Base-by-base conservation (phyloP, 2,888 invertebrate genomes). In the Tyria jacobaeae region DNA sequence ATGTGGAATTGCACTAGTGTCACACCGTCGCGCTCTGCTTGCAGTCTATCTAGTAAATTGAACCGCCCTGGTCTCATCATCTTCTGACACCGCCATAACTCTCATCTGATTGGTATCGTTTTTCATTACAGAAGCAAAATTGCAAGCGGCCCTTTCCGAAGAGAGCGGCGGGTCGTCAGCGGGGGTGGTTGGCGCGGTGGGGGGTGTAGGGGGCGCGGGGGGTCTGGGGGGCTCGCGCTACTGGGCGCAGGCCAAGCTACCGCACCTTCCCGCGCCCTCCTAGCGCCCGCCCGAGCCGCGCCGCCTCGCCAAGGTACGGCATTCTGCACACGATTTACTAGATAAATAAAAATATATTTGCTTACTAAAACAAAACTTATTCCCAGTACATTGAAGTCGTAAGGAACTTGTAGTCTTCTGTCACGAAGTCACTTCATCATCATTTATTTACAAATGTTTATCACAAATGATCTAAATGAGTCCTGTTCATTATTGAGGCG, bases 221-320 rank as follows among this genome's bases (percentile, higher is more conserved):
- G 64, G 53, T 77, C 69, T 79, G 75, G 76, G 75, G 62, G 79
- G 80, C 54, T 76, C 71, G 73, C 71, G 89, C 59, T 91, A 89
- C 85, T 91, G 91, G 90, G 82, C 86, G 82, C 84, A 81, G 85
- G 93, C 85, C 89, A 95, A 87, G 92, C 92, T 85, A 91, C 94
- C 85, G 86, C 94, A 85, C 88, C 91, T 91, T 81, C 92, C 91
- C 85, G 93, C 92, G 79, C 91, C 94, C 82, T 94, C 94, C 93
- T 92, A 93, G 92, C 93, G 91, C 85, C 89, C 92, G 90, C 91
- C 89, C 59, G 84, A 85, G 80, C 85, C 87, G 76, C 90, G 91
- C 80, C 92, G 90, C 75, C 91, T 92, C 82, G 90, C 91, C 80
- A 94, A 93, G 91, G 93, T 93, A 73, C 24, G 0, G 24, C 34